phyloP scores from a whole-genome alignment of 2,888 invertebrate genomes.

The Colostygia pectinataria region DNA sequence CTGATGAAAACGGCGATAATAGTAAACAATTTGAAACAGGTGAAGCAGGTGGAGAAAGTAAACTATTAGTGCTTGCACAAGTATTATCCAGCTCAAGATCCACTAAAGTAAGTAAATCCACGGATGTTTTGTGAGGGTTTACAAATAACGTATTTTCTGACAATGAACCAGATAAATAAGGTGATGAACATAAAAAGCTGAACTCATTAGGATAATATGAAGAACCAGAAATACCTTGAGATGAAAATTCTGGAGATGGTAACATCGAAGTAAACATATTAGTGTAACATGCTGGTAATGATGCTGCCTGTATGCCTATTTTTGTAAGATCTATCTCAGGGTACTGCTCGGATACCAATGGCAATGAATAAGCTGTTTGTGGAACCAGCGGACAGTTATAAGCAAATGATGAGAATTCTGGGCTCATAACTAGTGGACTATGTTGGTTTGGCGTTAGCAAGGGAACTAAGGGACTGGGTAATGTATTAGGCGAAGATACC shows the following conservation, averaged over 20 bases:
- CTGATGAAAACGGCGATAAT: neutral
- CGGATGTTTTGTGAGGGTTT: no score
- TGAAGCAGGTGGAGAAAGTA: neutral
- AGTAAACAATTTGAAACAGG: neutral
- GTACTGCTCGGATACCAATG: neutral
- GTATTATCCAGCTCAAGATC: neutral
- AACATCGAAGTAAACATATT: neutral
- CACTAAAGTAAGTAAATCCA: no score
- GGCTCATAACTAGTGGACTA: no score
- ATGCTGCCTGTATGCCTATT: no score
- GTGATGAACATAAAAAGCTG: neutral
- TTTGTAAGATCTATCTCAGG: neutral
- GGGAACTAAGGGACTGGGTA: neutral
- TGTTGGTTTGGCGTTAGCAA: neutral
- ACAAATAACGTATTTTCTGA: no score
- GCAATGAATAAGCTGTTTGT: neutral
- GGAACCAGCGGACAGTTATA: no score
- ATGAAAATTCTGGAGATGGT: neutral
- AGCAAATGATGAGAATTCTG: no score
- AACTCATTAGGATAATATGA: neutral
- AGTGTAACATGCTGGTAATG: neutral
- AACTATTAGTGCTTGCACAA: neutral
- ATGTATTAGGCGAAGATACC: conserved; percentile 1
- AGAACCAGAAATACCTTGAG: neutral
- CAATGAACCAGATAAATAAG: neutral